Conservation (phyloP, 2,888 invertebrate genomes). For the Philopedon plagiatum region DNA sequence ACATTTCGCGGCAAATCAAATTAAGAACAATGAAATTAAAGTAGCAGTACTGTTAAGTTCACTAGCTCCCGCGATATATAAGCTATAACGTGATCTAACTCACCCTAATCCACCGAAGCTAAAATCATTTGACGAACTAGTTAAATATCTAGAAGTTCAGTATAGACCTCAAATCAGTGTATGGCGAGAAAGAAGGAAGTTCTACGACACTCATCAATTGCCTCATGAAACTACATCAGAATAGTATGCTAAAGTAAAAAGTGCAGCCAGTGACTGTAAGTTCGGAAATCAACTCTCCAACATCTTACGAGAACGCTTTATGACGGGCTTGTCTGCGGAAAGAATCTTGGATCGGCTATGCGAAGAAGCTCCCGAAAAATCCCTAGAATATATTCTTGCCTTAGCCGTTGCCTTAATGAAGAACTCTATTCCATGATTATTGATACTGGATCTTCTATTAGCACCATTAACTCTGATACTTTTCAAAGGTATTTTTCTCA, state of each 20-base stretch:
- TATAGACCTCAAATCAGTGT: background rate
- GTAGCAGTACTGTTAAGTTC: too few species aligned
- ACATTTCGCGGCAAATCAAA: too few species aligned
- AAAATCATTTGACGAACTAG: too few species aligned
- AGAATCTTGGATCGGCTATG: background rate
- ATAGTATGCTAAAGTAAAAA: background rate
- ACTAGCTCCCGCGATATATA: too few species aligned
- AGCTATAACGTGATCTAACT: too few species aligned
- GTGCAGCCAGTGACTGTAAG: too few species aligned
- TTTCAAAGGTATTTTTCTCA: background rate
- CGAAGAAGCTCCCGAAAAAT: background rate
- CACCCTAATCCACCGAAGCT: too few species aligned
- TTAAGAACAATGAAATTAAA: too few species aligned
- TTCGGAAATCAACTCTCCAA: background rate
- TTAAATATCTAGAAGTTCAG: background rate
- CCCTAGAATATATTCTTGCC: background rate
- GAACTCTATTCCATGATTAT: background rate
- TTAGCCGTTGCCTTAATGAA: background rate
- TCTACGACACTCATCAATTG: background rate
- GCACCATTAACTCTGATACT: too few species aligned
- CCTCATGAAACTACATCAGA: background rate
- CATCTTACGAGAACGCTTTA: background rate
- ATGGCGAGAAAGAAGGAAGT: background rate
- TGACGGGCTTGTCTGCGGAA: background rate
- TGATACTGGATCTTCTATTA: background rate